Evolutionary conservation across 2,113 vertebrate species (phyloP), one percentile per base, ranked within the genome.

Genomic region (Isurus oxyrinchus): DNA sequence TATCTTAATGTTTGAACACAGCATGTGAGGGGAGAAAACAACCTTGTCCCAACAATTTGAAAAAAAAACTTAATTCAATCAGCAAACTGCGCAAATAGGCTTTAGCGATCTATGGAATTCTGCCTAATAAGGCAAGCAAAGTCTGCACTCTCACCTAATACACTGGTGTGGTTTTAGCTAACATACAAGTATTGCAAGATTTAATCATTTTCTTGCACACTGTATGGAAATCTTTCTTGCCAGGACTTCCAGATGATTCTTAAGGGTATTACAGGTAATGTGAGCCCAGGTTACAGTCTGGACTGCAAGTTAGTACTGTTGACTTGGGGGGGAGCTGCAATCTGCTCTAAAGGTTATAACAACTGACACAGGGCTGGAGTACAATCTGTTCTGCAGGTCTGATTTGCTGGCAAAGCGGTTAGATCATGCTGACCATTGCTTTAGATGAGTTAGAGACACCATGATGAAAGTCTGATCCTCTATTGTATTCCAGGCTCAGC

Each of bases 331-430:
- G 63, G 5, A 1, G 1, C 6, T 63, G 35, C 59, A 94, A 66
- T 66, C 90, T 94, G 90, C 35, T 94, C 35, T 63, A 94, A 94
- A 94, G 90, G 90, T 94, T 94, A 94, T 35, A 40, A 40, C 7
- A 63, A 21, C 90, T 94, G 59, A 94, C 90, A 44, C 90, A 94
- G 59, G 14, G 59, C n/a, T 40, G 14, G 5, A 16, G 57, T n/a
- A 8, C 90, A 66, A 94, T 94, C 90, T 63, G 90, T 59, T 94
- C 59, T 21, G 16, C 90, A 44, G 90, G 61, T 94, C 23, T 40
- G 90, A 63, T 40, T 63, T 40, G 59, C 35, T 59, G 59, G 40
- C 81, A 49, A 5, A 84, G 40, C 0, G 81, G 16, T 16, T 23
- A 5, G 90, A n/a, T 94, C 59, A 19, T 94, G 59, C 90, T 94